Conservation (phyloP, 2,797 vertebrate genomes). For the Epinephelus malabaricus region DNA sequence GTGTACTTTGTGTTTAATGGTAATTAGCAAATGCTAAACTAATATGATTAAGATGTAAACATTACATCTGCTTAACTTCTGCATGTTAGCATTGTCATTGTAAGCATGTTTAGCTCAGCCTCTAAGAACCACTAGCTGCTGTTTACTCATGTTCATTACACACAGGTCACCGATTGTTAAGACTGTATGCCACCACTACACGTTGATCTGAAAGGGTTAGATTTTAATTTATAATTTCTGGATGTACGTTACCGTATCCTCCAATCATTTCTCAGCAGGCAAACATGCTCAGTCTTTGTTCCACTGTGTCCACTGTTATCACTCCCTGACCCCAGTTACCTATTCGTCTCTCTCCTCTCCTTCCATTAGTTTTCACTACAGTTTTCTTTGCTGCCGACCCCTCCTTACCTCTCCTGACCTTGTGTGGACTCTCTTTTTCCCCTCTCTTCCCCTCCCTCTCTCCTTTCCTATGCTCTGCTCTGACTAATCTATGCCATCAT, state of each 20-base stretch:
- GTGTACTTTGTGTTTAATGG: no score
- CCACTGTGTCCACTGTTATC: constrained; percentile 1
- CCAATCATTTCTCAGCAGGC: constrained; percentile 7
- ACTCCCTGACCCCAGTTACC: constrained; percentile 30
- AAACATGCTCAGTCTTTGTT: constrained; percentile 37
- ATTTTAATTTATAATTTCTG: neutral
- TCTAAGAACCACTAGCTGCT: neutral
- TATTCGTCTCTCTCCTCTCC: constrained; percentile 28
- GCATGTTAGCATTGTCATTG: no score
- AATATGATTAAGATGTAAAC: no score
- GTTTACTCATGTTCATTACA: neutral
- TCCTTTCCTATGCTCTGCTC: constrained; percentile 72
- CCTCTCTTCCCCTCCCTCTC: constrained; percentile 17
- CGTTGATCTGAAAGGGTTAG: neutral
- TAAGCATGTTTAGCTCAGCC: neutral
- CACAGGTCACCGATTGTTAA: neutral
- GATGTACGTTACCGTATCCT: constrained; percentile 10
- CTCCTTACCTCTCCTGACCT: constrained; percentile 66
- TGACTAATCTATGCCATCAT: constrained; percentile 97
- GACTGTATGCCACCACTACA: neutral
- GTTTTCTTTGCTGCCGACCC: constrained; percentile 9
- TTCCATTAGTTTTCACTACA: constrained; percentile 31
- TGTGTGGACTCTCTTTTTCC: constrained; percentile 56
- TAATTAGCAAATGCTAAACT: no score
- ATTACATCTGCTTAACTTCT: no score